Evolutionary conservation across 2,113 vertebrate genomes (phyloP).

Genomic region (Phyllostomus discolor): DNA sequence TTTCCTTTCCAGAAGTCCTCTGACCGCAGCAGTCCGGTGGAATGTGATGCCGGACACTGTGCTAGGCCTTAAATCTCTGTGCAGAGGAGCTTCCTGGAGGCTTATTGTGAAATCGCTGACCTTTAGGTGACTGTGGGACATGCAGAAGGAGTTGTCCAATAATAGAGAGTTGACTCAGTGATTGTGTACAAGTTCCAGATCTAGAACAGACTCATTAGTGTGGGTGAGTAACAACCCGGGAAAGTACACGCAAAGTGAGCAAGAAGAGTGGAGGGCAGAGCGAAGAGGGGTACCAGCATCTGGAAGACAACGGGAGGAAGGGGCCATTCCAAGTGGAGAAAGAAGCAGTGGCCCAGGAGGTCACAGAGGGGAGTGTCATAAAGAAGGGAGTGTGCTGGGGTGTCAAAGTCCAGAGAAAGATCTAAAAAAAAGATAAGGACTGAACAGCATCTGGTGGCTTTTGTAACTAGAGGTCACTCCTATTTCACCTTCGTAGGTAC

Average conservation of each 20-base stretch:
- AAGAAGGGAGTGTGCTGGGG: not conserved
- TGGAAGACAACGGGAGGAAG: not conserved
- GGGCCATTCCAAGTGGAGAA: not conserved
- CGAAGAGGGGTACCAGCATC: not conserved
- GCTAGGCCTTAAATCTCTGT: not conserved
- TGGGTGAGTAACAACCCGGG: not conserved
- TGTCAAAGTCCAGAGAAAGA: not conserved
- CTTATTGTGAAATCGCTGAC: not conserved
- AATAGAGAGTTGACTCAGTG: not conserved
- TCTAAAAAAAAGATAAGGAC: not conserved
- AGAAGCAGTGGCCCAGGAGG: not conserved
- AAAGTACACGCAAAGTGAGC: not conserved
- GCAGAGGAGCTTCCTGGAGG: not conserved
- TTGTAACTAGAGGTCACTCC: not conserved
- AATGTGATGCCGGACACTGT: not conserved
- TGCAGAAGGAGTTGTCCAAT: not conserved
- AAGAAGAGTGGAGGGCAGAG: not conserved
- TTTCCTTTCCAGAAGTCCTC: not conserved
- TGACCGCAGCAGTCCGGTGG: not conserved
- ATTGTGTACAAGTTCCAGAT: not conserved
- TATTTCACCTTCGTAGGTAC: not conserved
- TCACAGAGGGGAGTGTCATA: not conserved
- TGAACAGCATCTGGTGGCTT: not conserved
- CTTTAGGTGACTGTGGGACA: not conserved
- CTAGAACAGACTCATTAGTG: not conserved